Percentiles rank a stretch among this genome's conserved stretches.
Conservation (phyloP, 2,113 vertebrate genomes). For the Isurus oxyrinchus region DNA sequence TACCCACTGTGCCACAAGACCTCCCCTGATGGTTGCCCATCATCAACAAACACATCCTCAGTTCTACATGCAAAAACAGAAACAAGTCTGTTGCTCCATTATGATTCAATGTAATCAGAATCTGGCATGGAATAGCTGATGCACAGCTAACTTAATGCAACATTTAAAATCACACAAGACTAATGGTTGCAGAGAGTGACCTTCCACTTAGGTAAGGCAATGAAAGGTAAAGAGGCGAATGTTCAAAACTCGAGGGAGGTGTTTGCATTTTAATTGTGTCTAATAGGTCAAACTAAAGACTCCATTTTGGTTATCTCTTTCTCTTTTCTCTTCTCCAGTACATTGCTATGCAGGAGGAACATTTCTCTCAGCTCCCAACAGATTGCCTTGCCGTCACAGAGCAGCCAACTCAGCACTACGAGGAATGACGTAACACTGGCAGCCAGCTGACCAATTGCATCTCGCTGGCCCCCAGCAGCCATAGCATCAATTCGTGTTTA, state of each 20-base stretch:
- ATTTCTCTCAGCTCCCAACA: not conserved
- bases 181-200: not conserved
- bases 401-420: constrained; percentile 48
- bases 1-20: too few species aligned
- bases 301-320: not conserved
- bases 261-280: not conserved
- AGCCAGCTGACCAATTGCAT: constrained; percentile 45
- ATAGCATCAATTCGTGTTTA: constrained; percentile 43
- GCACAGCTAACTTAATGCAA: not conserved
- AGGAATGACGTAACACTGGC: constrained; percentile 49
- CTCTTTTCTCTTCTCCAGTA: not conserved
- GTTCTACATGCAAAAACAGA: not conserved
- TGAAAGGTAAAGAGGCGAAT: not conserved
- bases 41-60: not conserved
- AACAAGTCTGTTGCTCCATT: too few species aligned
- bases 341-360: not conserved
- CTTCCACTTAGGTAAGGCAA: not conserved
- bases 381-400: constrained; percentile 39
- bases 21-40: not conserved
- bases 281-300: not conserved
- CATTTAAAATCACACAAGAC: not conserved
- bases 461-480: constrained; percentile 40
- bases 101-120: not conserved
- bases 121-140: not conserved
- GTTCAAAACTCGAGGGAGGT: not conserved